Percentiles rank a stretch among this genome's conserved stretches.
phyloP scores from a whole-genome alignment of 2,113 vertebrate species.

The Lepisosteus osseus region DNA sequence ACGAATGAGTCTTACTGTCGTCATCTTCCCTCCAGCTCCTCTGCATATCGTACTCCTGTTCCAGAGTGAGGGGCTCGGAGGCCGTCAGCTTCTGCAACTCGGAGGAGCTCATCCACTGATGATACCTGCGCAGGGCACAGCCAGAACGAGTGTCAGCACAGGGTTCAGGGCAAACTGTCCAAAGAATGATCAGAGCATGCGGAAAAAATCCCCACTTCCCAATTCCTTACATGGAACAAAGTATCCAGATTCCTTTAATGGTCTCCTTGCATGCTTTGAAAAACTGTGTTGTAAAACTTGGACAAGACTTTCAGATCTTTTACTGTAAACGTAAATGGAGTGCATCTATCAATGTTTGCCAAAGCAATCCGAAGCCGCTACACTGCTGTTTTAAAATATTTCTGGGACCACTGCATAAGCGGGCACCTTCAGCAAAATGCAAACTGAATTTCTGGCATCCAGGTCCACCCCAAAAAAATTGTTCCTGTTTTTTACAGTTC shows the following conservation, averaged over 20 bases:
- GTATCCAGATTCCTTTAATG: background rate
- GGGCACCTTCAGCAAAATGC: no score
- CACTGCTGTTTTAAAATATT: no score
- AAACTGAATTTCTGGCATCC: no score
- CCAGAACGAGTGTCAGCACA: background rate
- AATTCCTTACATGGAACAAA: background rate
- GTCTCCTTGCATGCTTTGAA: background rate
- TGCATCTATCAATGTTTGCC: no score
- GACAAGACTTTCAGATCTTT: background rate
- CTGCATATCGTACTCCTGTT: constrained; percentile 91
- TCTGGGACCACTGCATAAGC: no score
- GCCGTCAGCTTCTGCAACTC: constrained; percentile 87
- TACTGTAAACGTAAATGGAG: no score
- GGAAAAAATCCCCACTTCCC: background rate
- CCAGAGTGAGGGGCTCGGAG: constrained; percentile 85
- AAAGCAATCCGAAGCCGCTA: no score
- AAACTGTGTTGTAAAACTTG: background rate
- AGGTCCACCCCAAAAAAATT: no score
- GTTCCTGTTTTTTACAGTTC: no score
- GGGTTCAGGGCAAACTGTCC: background rate
- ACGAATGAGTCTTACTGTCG: constrained; percentile 74
- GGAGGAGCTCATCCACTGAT: constrained; percentile 88
- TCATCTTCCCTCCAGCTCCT: constrained; percentile 81
- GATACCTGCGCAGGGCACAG: constrained; percentile 71
- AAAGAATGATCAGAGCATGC: background rate